These are phyloP conservation scores for Oryzias javanicus DNA, from an alignment of 2,113 vertebrate genomes.

Conservation along the genomic window DNA sequence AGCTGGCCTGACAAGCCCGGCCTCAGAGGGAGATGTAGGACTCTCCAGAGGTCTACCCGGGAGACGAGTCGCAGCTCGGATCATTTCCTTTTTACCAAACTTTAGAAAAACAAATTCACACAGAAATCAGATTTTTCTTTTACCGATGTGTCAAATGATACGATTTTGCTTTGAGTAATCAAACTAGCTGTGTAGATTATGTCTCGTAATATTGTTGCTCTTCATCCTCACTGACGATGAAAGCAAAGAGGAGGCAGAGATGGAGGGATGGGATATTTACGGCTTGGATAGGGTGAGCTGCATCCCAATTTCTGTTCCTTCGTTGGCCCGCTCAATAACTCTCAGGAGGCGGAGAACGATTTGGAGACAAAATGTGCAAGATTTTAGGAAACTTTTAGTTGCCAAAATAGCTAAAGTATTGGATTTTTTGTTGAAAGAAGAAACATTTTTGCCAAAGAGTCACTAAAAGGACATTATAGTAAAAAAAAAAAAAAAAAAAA, in stretches of 20 bases:
- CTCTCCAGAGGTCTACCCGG: conserved; percentile 8
- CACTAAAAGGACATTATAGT: no score
- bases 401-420: no score
- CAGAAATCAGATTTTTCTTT: conserved; percentile 2
- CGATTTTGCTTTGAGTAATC: conserved; percentile 7
- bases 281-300: conserved; percentile 56
- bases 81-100: conserved; percentile 1
- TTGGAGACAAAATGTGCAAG: background rate
- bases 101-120: background rate
- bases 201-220: conserved; percentile 33
- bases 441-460: no score
- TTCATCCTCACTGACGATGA: conserved; percentile 33
- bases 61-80: conserved; percentile 32
- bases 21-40: conserved; percentile 9
- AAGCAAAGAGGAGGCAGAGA: conserved; percentile 28
- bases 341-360: conserved; percentile 19
- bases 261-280: conserved; percentile 58
- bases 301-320: conserved; percentile 58
- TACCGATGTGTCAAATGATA: background rate
- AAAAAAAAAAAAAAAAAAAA: no score
- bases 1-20: conserved; percentile 20
- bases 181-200: conserved; percentile 29
- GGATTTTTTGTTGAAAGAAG: no score
- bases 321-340: conserved; percentile 40
- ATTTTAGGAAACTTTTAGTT: background rate